Evolutionary conservation across 2,888 invertebrate species (phyloP).

Genomic region (Watsonalla cultraria): DNA sequence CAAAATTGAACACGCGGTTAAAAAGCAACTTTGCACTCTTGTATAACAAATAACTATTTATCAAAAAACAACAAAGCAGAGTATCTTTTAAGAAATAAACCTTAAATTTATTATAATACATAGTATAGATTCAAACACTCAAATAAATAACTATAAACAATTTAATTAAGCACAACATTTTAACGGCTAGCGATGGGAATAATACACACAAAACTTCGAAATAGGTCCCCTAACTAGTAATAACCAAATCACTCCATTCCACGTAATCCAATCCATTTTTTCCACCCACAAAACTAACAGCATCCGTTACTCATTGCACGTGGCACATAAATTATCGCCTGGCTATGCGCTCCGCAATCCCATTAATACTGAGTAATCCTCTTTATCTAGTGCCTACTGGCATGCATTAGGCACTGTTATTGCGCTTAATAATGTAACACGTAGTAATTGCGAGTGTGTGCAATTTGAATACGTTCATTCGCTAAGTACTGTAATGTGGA

Average conservation of each 20-base stretch:
- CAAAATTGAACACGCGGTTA: too few relatives aligned
- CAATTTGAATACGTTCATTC: slow-evolving; percentile 3
- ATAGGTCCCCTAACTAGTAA: neutral
- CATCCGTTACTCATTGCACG: slow-evolving; percentile 10
- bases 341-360: slow-evolving; percentile 37
- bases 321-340: slow-evolving; percentile 17
- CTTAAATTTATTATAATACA: too few relatives aligned
- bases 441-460: slow-evolving; percentile 2
- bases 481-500: neutral
- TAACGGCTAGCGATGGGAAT: too few relatives aligned
- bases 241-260: neutral
- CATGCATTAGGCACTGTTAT: slow-evolving; percentile 23
- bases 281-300: neutral
- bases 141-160: too few relatives aligned
- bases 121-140: too few relatives aligned
- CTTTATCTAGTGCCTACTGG: slow-evolving; percentile 40
- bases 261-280: neutral
- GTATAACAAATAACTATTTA: too few relatives aligned
- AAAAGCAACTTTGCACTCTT: too few relatives aligned
- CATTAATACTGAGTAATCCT: slow-evolving; percentile 64
- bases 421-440: slow-evolving; percentile 2
- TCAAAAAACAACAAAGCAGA: too few relatives aligned
- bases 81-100: too few relatives aligned
- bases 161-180: too few relatives aligned
- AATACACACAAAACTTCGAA: too few relatives aligned